Percentiles rank a stretch among this genome's conserved stretches.
phyloP scores from a whole-genome alignment of 1,140 invertebrate genomes.

The Apis laboriosa region DNA sequence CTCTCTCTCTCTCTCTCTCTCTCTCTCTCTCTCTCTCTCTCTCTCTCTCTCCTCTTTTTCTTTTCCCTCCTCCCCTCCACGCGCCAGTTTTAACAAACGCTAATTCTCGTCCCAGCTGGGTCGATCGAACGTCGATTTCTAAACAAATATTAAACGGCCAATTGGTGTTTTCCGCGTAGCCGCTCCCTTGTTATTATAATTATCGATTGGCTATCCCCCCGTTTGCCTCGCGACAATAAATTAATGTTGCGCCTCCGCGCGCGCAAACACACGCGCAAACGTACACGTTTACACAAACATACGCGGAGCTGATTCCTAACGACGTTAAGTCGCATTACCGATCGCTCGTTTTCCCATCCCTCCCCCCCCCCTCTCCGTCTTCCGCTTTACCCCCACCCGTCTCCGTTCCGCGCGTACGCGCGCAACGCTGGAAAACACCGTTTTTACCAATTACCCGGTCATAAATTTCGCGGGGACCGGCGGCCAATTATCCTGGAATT shows the following conservation, averaged over 20 bases:
- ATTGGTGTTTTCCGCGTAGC: conserved; percentile 25
- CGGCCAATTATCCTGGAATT: conserved; percentile 66
- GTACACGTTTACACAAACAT: neutral
- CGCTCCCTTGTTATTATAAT: conserved; percentile 39
- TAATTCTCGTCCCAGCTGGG: neutral
- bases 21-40: too few relatives aligned
- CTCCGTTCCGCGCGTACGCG: neutral
- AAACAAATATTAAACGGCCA: conserved; percentile 44
- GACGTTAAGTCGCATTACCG: conserved; percentile 63
- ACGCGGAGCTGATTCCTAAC: conserved; percentile 52
- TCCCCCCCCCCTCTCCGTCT: neutral
- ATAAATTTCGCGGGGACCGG: conserved; percentile 67
- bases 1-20: neutral
- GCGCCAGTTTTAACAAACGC: neutral
- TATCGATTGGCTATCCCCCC: conserved; percentile 12
- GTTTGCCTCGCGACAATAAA: conserved; percentile 35
- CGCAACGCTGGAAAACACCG: conserved; percentile 56
- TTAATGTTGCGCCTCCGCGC: conserved; percentile 43
- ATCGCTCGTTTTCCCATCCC: neutral
- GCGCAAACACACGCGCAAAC: too few relatives aligned
- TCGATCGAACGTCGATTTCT: conserved; percentile 10
- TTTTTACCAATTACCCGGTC: conserved; percentile 70
- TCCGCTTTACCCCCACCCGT: too few relatives aligned
- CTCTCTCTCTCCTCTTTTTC: neutral
- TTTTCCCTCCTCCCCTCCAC: neutral